Conservation (phyloP, 2,888 invertebrate species). For the Volucella inanis region DNA sequence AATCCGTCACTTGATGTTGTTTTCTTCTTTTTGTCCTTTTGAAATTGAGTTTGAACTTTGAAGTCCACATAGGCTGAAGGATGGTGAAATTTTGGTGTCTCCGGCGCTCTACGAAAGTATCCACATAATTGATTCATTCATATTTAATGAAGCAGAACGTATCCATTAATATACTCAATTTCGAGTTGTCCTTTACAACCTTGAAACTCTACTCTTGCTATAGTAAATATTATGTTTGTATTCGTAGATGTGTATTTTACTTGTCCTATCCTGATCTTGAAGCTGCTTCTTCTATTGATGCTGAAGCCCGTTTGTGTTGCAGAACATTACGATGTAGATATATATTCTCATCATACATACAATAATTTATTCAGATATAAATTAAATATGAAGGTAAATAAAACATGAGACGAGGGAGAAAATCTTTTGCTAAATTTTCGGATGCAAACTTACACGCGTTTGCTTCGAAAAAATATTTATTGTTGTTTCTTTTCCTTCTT, state of each 20-base stretch:
- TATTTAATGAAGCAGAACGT: slow-evolving; percentile 58
- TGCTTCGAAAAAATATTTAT: slow-evolving; percentile 11
- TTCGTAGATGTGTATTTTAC: not conserved
- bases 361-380: slow-evolving; percentile 69
- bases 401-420: slow-evolving; percentile 64
- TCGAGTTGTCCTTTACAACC: slow-evolving; percentile 39
- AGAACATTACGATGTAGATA: slow-evolving; percentile 1
- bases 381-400: slow-evolving; percentile 69
- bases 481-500: not conserved
- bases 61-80: slow-evolving; percentile 21
- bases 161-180: slow-evolving; percentile 67
- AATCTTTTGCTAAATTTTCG: slow-evolving; percentile 47
- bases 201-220: slow-evolving; percentile 2
- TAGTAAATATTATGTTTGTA: not conserved
- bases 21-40: not conserved
- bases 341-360: slow-evolving; percentile 16
- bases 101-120: slow-evolving; percentile 7
- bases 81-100: slow-evolving; percentile 25
- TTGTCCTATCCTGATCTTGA: too few relatives aligned
- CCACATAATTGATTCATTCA: slow-evolving; percentile 64
- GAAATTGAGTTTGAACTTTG: not conserved
- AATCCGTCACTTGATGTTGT: not conserved
- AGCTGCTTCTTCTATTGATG: not conserved
- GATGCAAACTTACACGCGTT: slow-evolving; percentile 40
- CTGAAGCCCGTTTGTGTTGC: slow-evolving; percentile 4